Evolutionary conservation across 2,113 vertebrate genomes (phyloP).

Genomic region (Campylorhamphus procurvoides): DNA sequence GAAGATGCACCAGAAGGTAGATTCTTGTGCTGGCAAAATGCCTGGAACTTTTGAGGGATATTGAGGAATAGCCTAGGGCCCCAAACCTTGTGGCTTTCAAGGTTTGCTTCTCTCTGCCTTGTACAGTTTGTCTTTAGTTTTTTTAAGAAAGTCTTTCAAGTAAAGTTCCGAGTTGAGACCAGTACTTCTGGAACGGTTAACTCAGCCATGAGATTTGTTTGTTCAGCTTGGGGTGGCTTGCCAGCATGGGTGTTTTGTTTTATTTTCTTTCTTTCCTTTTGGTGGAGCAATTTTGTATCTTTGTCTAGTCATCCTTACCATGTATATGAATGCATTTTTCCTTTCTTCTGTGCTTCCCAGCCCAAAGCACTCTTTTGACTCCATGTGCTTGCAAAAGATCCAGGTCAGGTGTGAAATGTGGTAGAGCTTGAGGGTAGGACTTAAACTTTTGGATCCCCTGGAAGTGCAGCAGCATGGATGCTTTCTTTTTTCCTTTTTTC

Average conservation of each 20-base stretch:
- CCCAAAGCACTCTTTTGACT: background rate
- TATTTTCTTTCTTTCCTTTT: background rate
- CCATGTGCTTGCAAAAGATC: background rate
- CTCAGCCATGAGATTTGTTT: background rate
- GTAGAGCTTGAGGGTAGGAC: background rate
- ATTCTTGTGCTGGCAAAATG: slow-evolving; percentile 36
- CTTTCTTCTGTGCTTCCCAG: background rate
- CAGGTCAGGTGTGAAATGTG: fast-evolving
- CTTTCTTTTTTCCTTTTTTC: too few species aligned
- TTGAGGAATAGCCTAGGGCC: slow-evolving; percentile 63
- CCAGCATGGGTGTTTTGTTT: background rate
- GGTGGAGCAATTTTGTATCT: background rate
- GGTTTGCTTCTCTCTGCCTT: slow-evolving; percentile 32
- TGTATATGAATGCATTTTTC: background rate
- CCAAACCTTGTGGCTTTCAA: slow-evolving; percentile 55
- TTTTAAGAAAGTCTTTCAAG: slow-evolving; percentile 30
- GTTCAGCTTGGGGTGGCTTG: background rate
- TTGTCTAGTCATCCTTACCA: background rate
- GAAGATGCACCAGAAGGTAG: slow-evolving; percentile 37
- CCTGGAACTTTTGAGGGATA: slow-evolving; percentile 62
- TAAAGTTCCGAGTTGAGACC: background rate
- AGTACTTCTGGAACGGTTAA: slow-evolving; percentile 17
- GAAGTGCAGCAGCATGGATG: background rate
- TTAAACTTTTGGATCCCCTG: background rate
- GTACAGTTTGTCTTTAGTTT: background rate